phyloP scores from a whole-genome alignment of 2,797 vertebrate genomes.

The Sebastes hubbsi region DNA sequence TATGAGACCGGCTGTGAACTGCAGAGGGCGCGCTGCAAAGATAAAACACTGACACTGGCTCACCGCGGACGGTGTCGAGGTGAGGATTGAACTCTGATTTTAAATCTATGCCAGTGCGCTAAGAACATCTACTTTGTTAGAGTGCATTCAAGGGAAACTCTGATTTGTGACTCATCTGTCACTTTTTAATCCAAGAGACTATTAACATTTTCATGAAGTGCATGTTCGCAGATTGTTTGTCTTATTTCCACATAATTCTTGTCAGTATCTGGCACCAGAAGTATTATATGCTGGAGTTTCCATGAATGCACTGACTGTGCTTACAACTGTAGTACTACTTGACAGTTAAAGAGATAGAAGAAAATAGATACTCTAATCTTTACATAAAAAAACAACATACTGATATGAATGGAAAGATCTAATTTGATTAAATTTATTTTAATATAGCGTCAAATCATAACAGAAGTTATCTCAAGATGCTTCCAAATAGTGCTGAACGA shows the following conservation, averaged over 20 bases:
- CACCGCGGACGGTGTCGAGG: constrained; percentile 96
- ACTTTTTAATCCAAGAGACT: background rate
- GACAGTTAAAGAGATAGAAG: background rate
- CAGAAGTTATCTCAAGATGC: no score
- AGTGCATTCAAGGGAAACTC: background rate
- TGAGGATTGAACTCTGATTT: constrained; percentile 53
- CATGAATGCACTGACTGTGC: no score
- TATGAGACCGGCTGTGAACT: constrained; percentile 95
- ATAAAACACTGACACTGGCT: constrained; percentile 84
- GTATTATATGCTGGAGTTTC: background rate
- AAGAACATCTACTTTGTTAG: background rate
- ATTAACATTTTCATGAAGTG: background rate
- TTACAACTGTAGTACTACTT: no score
- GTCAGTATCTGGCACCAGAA: background rate
- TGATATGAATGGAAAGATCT: no score
- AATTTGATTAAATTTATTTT: no score
- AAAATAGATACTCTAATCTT: background rate
- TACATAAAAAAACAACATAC: background rate
- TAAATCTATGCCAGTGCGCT: fast-evolving
- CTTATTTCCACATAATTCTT: background rate
- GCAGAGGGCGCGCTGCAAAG: constrained; percentile 95
- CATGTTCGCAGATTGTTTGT: background rate
- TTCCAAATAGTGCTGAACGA: no score
- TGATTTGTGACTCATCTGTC: background rate
- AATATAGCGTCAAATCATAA: no score